phyloP scores from a whole-genome alignment of 2,113 vertebrate genomes.

The Sigmodon hispidus region DNA sequence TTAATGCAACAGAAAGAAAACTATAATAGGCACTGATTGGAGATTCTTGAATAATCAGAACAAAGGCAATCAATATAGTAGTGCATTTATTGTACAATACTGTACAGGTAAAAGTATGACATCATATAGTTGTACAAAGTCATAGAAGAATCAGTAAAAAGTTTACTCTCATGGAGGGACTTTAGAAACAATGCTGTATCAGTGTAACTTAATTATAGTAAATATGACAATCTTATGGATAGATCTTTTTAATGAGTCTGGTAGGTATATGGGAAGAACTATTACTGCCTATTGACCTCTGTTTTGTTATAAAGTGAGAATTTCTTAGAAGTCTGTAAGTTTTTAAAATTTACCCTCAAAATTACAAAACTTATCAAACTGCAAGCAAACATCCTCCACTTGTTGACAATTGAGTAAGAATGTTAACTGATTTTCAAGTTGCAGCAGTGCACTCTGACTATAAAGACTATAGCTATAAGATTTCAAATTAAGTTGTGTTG shows the following conservation, averaged over 20 bases:
- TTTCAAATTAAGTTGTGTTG: not conserved
- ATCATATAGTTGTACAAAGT: not conserved
- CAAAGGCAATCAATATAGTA: not conserved
- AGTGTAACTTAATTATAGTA: not conserved
- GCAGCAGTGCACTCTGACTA: not conserved
- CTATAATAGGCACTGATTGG: not conserved
- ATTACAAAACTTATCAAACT: not conserved
- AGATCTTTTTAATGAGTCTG: not conserved
- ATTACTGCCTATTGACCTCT: not conserved
- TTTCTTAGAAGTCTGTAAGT: not conserved
- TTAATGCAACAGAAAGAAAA: not conserved
- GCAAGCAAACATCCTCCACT: not conserved
- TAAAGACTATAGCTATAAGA: not conserved
- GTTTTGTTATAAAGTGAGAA: not conserved
- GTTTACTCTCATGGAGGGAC: not conserved
- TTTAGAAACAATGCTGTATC: not conserved
- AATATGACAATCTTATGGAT: not conserved
- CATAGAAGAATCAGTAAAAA: not conserved
- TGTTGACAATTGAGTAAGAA: not conserved
- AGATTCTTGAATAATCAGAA: not conserved
- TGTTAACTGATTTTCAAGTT: not conserved
- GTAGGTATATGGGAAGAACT: accelerated
- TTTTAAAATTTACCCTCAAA: not conserved
- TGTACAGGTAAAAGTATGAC: not conserved
- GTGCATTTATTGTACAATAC: not conserved